Conservation (phyloP, 2,888 invertebrate genomes). For the Aethes cnicana region DNA sequence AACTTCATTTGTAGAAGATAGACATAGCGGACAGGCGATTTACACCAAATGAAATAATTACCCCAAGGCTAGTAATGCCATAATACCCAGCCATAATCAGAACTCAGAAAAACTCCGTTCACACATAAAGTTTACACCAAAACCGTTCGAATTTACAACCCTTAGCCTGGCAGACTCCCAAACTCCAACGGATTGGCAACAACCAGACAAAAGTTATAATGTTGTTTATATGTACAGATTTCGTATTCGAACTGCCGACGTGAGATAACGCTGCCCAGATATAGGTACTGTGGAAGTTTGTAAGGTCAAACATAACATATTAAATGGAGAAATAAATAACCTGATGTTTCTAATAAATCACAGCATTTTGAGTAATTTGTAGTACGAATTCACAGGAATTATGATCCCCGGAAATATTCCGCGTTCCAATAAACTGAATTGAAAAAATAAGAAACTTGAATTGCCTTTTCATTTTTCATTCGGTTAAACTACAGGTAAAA, state of each 20-base stretch:
- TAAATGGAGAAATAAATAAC: conserved; percentile 16
- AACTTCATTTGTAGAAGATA: too few species aligned
- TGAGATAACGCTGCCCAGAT: conserved; percentile 8
- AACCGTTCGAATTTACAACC: conserved; percentile 19
- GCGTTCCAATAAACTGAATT: conserved; percentile 4
- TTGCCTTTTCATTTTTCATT: too few species aligned
- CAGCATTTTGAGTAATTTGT: conserved; percentile 1
- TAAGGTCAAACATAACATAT: conserved; percentile 15
- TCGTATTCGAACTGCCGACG: conserved; percentile 13
- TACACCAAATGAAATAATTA: too few species aligned
- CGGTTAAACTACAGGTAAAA: background rate
- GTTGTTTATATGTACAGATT: conserved; percentile 18
- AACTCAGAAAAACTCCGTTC: conserved; percentile 8
- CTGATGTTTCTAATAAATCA: conserved; percentile 12
- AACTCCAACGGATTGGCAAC: conserved; percentile 26
- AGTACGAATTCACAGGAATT: conserved; percentile 5
- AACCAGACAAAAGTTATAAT: conserved; percentile 26
- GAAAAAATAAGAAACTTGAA: conserved; percentile 3
- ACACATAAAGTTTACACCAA: conserved; percentile 17
- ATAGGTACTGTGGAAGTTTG: background rate
- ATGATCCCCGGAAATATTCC: conserved; percentile 12
- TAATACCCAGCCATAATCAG: background rate
- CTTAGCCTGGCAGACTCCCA: conserved; percentile 19
- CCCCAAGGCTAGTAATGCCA: background rate
- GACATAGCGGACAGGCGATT: too few species aligned